Conservation (phyloP, 2,113 vertebrate species). For the Pontoporia blainvillei region DNA sequence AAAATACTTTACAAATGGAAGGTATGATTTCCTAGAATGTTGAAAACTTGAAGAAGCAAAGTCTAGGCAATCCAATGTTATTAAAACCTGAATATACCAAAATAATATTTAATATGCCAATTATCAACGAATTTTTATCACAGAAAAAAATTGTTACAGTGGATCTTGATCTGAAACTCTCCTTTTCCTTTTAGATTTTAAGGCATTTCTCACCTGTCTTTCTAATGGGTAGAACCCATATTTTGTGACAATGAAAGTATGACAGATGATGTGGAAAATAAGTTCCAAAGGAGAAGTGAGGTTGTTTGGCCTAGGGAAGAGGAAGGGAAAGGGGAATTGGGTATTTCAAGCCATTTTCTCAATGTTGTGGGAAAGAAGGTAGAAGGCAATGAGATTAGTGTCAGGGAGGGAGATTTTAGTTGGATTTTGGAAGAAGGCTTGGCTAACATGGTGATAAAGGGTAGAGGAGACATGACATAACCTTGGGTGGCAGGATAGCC, state of each 20-base stretch:
- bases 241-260: not conserved
- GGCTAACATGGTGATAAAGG: not conserved
- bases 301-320: not conserved
- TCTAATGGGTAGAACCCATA: not conserved
- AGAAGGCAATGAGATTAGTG: not conserved
- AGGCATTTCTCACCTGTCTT: not conserved
- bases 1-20: not conserved
- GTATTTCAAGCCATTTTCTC: not conserved
- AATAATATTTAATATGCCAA: not conserved
- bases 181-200: not conserved
- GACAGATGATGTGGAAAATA: not conserved
- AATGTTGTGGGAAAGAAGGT: not conserved
- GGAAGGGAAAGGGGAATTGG: not conserved
- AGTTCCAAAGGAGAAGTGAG: not conserved
- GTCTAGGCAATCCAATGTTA: not conserved
- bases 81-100: not conserved
- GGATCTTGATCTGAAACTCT: not conserved
- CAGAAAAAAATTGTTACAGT: not conserved
- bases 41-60: not conserved
- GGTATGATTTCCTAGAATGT: not conserved
- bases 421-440: not conserved
- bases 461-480: not conserved
- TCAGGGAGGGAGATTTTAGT: not conserved
- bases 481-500: not conserved
- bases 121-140: not conserved